Evolutionary conservation across 2,888 invertebrate species (phyloP).

Genomic region (Lasioglossum calceatum): DNA sequence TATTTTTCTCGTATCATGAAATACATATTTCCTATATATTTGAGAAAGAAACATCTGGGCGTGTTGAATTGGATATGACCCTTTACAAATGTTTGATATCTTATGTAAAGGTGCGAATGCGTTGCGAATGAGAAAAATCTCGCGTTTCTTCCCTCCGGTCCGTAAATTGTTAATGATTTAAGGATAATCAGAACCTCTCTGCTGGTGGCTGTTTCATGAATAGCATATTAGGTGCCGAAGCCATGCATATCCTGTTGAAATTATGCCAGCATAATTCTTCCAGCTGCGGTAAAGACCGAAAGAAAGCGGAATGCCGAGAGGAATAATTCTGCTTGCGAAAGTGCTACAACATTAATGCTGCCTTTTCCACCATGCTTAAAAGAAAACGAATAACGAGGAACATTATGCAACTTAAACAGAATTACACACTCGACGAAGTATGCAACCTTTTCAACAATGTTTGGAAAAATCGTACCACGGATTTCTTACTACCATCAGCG

Average conservation of each 20-base stretch:
- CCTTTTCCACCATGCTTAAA: background rate
- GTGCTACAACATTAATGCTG: conserved; percentile 9
- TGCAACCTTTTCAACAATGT: background rate
- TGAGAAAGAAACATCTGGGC: background rate
- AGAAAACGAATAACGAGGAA: background rate
- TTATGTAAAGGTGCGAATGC: background rate
- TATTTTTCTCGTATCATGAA: too few species aligned
- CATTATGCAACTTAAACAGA: background rate
- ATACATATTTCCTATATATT: too few species aligned
- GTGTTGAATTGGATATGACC: background rate
- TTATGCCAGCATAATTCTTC: conserved; percentile 33
- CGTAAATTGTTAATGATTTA: conserved; percentile 23
- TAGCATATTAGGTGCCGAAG: conserved; percentile 36
- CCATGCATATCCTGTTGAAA: conserved; percentile 25
- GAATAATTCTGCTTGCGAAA: conserved; percentile 1
- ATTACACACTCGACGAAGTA: background rate
- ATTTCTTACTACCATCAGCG: too few species aligned
- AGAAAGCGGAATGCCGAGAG: conserved; percentile 8
- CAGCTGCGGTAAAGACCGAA: conserved; percentile 7
- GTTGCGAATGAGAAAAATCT: background rate
- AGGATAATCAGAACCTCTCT: conserved; percentile 6
- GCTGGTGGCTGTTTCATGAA: conserved; percentile 28
- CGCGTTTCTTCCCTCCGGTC: background rate
- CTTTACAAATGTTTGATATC: background rate
- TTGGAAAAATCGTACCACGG: too few species aligned